Evolutionary conservation across 2,888 invertebrate species (phyloP).

Genomic region (Lasiommata megera): DNA sequence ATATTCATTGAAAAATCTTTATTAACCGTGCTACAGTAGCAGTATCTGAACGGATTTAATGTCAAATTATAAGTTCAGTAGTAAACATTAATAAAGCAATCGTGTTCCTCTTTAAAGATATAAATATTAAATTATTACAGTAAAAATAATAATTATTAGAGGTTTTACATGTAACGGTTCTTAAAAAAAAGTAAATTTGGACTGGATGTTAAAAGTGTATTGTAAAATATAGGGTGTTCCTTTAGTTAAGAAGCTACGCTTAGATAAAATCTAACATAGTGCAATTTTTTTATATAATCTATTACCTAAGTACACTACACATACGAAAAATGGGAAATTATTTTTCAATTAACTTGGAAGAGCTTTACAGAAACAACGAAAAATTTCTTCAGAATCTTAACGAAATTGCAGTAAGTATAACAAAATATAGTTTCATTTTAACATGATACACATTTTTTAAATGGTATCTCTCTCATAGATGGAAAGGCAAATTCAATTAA

Average conservation of each 20-base stretch:
- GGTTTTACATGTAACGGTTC: too few species aligned
- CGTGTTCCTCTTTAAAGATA: too few species aligned
- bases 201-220: background rate
- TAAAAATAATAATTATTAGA: too few species aligned
- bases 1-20: too few species aligned
- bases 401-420: conserved; percentile 81
- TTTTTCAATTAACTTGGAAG: conserved; percentile 83
- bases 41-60: conserved; percentile 3
- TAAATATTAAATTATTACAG: too few species aligned
- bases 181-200: background rate
- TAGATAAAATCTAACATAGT: background rate
- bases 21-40: too few species aligned
- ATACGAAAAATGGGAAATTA: conserved; percentile 80
- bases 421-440: too few species aligned
- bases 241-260: background rate
- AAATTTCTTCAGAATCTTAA: conserved; percentile 85
- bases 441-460: background rate
- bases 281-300: too few species aligned
- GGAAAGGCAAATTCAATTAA: conserved; percentile 90
- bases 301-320: too few species aligned
- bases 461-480: conserved; percentile 67
- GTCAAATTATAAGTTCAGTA: background rate
- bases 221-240: background rate
- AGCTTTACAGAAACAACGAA: conserved; percentile 85
- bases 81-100: conserved; percentile 1